Evolutionary conservation across 2,797 vertebrate species (phyloP).

Genomic region (Tenualosa thibaudeaui): DNA sequence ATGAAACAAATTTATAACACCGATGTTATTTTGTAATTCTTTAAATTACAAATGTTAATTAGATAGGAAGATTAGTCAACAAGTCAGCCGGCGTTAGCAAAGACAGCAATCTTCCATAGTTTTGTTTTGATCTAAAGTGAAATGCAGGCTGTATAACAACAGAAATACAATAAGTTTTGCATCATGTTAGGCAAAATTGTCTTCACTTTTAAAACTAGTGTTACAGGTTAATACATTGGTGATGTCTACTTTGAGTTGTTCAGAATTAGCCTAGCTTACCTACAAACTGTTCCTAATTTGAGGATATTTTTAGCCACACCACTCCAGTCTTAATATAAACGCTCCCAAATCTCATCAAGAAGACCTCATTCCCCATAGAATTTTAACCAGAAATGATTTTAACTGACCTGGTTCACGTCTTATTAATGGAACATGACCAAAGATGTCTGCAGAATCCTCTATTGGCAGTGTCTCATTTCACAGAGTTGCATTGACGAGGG

Average conservation of each 20-base stretch:
- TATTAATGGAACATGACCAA: conserved; percentile 21
- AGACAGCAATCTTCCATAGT: no score
- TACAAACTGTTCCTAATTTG: not conserved
- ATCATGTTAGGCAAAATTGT: no score
- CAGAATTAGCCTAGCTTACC: not conserved
- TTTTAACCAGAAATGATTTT: not conserved
- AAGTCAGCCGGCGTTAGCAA: no score
- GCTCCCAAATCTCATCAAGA: conserved; percentile 12
- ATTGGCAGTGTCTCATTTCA: not conserved
- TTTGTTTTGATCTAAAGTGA: no score
- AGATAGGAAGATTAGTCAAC: no score
- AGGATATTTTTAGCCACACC: conserved; percentile 12
- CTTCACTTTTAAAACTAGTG: no score
- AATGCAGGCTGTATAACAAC: no score
- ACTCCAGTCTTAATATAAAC: conserved; percentile 1
- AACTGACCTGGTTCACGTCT: conserved; percentile 14
- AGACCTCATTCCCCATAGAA: not conserved
- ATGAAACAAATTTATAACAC: no score
- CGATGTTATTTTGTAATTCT: no score
- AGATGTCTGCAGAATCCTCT: not conserved
- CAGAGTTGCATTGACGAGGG: not conserved
- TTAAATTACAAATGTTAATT: no score
- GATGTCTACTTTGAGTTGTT: not conserved
- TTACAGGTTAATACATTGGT: not conserved
- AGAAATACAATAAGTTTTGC: no score